Evolutionary conservation across 2,797 vertebrate species (phyloP).

Genomic region (Mus spretus): DNA sequence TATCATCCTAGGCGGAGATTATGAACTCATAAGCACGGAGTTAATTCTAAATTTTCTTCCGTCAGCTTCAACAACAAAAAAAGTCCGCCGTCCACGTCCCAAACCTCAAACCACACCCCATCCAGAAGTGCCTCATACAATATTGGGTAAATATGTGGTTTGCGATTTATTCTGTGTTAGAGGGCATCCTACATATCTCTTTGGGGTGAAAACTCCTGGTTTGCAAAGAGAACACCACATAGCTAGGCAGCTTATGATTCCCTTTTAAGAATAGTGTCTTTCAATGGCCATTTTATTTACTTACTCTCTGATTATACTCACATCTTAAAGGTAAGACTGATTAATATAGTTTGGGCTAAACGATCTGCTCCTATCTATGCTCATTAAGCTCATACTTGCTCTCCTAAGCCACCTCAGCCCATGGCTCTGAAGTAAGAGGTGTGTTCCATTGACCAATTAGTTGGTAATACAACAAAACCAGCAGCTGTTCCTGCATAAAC

Average conservation of each 20-base stretch:
- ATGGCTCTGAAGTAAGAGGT: neutral
- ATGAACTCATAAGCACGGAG: neutral
- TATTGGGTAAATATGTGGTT: slow-evolving; percentile 84
- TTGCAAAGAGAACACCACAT: neutral
- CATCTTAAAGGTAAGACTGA: neutral
- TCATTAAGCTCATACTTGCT: neutral
- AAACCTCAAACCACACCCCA: slow-evolving; percentile 81
- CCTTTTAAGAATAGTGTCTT: neutral
- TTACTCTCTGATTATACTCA: neutral
- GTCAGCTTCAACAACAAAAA: slow-evolving; percentile 74
- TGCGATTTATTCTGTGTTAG: slow-evolving; percentile 3
- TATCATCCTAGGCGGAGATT: neutral
- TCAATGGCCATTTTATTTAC: neutral
- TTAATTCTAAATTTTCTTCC: slow-evolving; percentile 72
- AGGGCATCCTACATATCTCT: neutral
- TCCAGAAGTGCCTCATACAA: slow-evolving; percentile 84
- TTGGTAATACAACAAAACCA: neutral
- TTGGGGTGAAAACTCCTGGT: neutral
- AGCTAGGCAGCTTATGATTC: neutral
- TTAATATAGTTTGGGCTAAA: neutral
- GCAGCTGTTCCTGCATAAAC: neutral
- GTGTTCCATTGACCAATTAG: neutral
- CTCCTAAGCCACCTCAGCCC: neutral
- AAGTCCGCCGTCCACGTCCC: slow-evolving; percentile 49
- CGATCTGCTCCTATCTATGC: neutral